Evolutionary conservation across 2,888 invertebrate species (phyloP), one percentile per base, ranked within the genome.

Genomic region (Patella caerulea): DNA sequence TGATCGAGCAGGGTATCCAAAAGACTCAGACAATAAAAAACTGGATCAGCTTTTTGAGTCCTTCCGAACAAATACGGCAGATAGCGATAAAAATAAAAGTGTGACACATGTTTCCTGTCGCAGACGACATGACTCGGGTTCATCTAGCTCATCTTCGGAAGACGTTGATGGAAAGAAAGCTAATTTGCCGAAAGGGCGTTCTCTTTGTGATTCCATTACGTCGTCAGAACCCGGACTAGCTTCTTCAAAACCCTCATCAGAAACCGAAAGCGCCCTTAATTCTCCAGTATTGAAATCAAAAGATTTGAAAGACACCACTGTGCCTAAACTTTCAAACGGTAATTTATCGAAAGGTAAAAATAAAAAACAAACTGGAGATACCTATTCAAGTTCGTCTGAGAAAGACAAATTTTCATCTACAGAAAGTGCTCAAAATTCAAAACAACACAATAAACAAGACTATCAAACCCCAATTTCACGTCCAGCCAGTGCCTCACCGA

Each of bases 1-100:
- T 19, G 65, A 65, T 65, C 19, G 82, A n/a, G 81, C 86, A 11
- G 86, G 84, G 56, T 86, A 82, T 77, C 88, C 89, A 1, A 85
- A 86, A 75, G 86, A 87, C 14, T 84, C 85, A 0, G 88, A 89
- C 78, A 86, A 86, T 77, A 82, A 82, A 71, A 85, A 83, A 78
- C 82, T 88, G 55, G 83, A 83, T 34, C 82, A 84, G 45, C 79
- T 87, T 56, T 84, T 86, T 75, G 84, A 84, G 72, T 83, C 85
- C 14, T 79, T 86, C 56, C 77, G 83, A 54, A 53, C 78, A 7
- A 76, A 78, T 14, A 73, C 74, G 34, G 76, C 71, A 19, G 74
- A 65, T 15, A 59, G 54, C 14, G 75, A 78, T 3, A 74, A 69
- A n/a, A 53, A 73, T 45, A 71, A 59, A 24, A 69, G 70, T 11